These are phyloP conservation scores for Apantesis nais DNA, from an alignment of 2,888 invertebrate genomes.

Conservation along the genomic window DNA sequence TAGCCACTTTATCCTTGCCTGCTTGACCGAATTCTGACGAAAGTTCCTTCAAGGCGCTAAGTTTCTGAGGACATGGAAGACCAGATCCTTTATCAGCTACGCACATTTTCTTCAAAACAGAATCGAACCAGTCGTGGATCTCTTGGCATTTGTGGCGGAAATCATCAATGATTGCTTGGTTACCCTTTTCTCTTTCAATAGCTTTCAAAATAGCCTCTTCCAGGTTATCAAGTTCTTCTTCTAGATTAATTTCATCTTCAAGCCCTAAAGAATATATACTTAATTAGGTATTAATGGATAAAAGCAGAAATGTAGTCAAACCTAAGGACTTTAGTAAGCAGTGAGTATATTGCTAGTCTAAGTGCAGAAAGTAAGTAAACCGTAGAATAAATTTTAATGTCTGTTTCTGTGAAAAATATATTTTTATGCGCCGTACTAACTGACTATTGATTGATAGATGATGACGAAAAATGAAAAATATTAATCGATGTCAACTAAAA, in stretches of 20 bases:
- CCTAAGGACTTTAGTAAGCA: background rate
- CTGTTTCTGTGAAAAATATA: no score
- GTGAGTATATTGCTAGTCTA: background rate
- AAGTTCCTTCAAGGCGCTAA: conserved; percentile 90
- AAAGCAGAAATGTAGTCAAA: background rate
- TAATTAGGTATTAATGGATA: background rate
- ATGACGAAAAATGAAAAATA: background rate
- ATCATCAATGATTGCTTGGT: conserved; percentile 91
- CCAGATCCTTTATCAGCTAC: conserved; percentile 94
- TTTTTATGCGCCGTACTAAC: no score
- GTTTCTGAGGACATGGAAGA: conserved; percentile 92
- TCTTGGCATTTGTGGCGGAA: conserved; percentile 91
- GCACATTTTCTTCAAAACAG: conserved; percentile 92
- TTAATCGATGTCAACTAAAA: background rate
- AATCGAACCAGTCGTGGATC: conserved; percentile 93
- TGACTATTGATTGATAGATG: no score
- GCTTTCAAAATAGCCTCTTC: conserved; percentile 90
- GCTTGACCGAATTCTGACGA: conserved; percentile 90
- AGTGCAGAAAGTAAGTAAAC: no score
- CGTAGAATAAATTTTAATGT: background rate
- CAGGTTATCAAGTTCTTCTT: conserved; percentile 89
- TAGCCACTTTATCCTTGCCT: conserved; percentile 89
- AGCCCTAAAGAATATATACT: conserved; percentile 64
- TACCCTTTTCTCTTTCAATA: conserved; percentile 90
- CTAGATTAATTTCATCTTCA: conserved; percentile 89